These are phyloP conservation scores for Pachycephus smyrnensis DNA, from an alignment of 2,888 invertebrate genomes.

Conservation along the genomic window DNA sequence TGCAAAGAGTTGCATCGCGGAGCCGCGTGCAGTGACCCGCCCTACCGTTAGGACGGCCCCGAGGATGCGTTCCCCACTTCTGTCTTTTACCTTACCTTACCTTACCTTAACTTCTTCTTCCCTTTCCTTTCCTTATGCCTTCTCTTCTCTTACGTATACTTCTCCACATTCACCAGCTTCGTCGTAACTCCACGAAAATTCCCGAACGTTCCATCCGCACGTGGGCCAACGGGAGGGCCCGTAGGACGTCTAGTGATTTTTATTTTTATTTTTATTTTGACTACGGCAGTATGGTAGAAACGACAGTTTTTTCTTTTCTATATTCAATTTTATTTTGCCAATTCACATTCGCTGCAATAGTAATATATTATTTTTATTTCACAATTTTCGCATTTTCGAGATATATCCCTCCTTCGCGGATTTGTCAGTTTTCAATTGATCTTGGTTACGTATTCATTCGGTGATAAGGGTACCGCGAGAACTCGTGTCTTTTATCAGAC, in stretches of 20 bases:
- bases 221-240: slow-evolving; percentile 42
- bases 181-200: slow-evolving; percentile 24
- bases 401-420: too few species aligned
- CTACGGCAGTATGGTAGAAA: too few species aligned
- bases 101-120: slow-evolving; percentile 22
- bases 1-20: slow-evolving; percentile 22
- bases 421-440: not conserved
- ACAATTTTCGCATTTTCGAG: too few species aligned
- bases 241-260: not conserved
- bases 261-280: not conserved
- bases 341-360: not conserved
- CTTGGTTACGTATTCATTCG: not conserved
- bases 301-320: too few species aligned
- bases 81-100: slow-evolving; percentile 31
- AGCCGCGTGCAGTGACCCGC: slow-evolving; percentile 67
- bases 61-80: slow-evolving; percentile 60
- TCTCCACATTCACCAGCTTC: slow-evolving; percentile 12
- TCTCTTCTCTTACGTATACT: slow-evolving; percentile 10
- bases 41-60: slow-evolving; percentile 68
- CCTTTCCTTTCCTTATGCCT: not conserved
- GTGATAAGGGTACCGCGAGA: not conserved
- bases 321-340: not conserved
- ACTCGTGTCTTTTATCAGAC: not conserved
- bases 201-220: slow-evolving; percentile 34
- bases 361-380: too few species aligned